These are phyloP conservation scores for Lycodopsis pacificus DNA, from an alignment of 2,797 vertebrate species.

Conservation along the genomic window DNA sequence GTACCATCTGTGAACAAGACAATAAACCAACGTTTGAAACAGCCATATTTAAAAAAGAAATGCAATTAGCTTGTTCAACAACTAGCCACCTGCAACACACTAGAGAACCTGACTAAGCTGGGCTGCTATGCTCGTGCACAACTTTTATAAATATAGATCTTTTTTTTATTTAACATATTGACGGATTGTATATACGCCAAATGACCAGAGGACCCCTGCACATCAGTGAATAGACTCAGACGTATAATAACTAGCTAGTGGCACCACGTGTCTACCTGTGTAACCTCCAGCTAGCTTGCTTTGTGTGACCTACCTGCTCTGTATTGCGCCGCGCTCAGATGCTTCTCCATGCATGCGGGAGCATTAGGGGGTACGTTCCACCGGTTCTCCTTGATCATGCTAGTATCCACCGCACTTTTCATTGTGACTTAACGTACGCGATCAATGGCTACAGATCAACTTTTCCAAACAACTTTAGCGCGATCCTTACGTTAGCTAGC, in stretches of 20 bases:
- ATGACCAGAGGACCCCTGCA: background rate
- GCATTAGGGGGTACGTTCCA: conserved; percentile 93
- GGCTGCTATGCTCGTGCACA: background rate
- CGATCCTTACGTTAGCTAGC: conserved; percentile 24
- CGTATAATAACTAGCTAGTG: background rate
- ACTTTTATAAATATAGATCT: background rate
- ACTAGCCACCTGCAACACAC: background rate
- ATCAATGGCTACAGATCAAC: background rate
- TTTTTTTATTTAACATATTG: background rate
- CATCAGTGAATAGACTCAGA: background rate
- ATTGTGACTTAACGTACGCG: conserved; percentile 45
- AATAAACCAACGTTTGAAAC: background rate
- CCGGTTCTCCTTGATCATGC: conserved; percentile 85
- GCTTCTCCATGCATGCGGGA: conserved; percentile 95
- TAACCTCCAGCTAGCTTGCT: background rate
- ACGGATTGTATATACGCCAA: background rate
- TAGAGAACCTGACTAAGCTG: background rate
- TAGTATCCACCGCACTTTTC: conserved; percentile 70
- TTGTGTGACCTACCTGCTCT: conserved; percentile 76
- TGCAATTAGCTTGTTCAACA: background rate
- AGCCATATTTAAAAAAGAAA: too few relatives aligned
- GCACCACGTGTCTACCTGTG: conserved; percentile 46
- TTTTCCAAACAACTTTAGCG: background rate
- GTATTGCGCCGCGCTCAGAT: conserved; percentile 90
- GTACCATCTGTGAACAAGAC: conserved; percentile 84